Percentiles rank a stretch among this genome's conserved stretches.
Conservation (phyloP, 1,140 invertebrate genomes). For the Heterodera schachtii region DNA sequence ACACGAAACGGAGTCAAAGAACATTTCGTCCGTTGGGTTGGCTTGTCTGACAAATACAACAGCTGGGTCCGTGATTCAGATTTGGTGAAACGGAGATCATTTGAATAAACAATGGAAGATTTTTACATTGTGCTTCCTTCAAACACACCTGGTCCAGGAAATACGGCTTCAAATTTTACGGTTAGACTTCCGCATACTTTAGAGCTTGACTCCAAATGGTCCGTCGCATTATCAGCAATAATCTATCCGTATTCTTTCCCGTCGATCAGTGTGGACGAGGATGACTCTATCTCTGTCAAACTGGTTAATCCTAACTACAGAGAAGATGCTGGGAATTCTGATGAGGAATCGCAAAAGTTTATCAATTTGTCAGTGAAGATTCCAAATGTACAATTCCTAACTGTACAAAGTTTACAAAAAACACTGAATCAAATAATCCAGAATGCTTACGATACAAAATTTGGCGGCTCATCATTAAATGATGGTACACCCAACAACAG, state of each 20-base stretch:
- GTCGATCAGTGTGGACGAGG: not conserved
- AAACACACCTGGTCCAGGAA: not conserved
- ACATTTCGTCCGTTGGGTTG: not conserved
- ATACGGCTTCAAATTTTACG: not conserved
- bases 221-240: conserved; percentile 25
- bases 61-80: not conserved
- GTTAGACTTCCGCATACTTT: conserved; percentile 20
- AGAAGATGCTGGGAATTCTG: not conserved
- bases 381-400: not conserved
- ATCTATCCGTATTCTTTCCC: conserved; percentile 31
- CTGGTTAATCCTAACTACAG: not conserved
- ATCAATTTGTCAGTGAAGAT: not conserved
- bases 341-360: not conserved
- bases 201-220: conserved; percentile 28
- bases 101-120: not conserved
- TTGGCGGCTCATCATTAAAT: not conserved
- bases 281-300: not conserved
- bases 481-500: not conserved
- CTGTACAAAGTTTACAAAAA: not conserved
- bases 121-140: not conserved
- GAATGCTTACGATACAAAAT: not conserved
- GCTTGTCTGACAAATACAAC: not conserved
- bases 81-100: not conserved
- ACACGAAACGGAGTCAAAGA: not conserved
- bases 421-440: not conserved